Evolutionary conservation across 2,888 invertebrate species (phyloP).

Genomic region (Gandaritis pyraliata): DNA sequence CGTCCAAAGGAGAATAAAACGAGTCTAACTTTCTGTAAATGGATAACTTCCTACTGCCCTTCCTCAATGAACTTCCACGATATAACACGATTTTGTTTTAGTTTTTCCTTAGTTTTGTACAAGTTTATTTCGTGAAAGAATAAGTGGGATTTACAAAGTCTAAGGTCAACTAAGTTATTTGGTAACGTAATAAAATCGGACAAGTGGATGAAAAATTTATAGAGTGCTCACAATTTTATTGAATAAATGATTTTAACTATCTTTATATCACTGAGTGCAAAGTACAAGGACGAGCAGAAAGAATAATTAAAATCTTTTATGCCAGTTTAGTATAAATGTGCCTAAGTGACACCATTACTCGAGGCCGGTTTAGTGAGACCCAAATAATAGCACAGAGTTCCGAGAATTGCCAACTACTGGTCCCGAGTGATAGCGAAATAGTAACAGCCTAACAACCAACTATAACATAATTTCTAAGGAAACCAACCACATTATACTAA

Average conservation of each 20-base stretch:
- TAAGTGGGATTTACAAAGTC: background rate
- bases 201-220: too few species aligned
- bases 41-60: conserved; percentile 75
- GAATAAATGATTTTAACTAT: too few species aligned
- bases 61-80: conserved; percentile 70
- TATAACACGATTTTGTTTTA: conserved; percentile 57
- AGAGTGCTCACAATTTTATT: too few species aligned
- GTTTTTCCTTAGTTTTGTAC: conserved; percentile 15
- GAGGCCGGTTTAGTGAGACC: conserved; percentile 59
- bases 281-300: background rate
- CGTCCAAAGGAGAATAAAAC: conserved; percentile 79
- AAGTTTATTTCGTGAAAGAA: conserved; percentile 8
- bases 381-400: conserved; percentile 58
- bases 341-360: conserved; percentile 50
- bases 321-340: conserved; percentile 34
- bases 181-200: too few species aligned
- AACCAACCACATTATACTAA: conserved; percentile 40
- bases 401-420: conserved; percentile 54
- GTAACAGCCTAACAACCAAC: conserved; percentile 29
- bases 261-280: too few species aligned
- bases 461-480: conserved; percentile 48
- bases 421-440: conserved; percentile 47
- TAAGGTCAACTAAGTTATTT: background rate
- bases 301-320: conserved; percentile 41
- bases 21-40: conserved; percentile 76